These are phyloP conservation scores for Ovis aries DNA, from an alignment of 2,113 vertebrate species.

Conservation along the genomic window DNA sequence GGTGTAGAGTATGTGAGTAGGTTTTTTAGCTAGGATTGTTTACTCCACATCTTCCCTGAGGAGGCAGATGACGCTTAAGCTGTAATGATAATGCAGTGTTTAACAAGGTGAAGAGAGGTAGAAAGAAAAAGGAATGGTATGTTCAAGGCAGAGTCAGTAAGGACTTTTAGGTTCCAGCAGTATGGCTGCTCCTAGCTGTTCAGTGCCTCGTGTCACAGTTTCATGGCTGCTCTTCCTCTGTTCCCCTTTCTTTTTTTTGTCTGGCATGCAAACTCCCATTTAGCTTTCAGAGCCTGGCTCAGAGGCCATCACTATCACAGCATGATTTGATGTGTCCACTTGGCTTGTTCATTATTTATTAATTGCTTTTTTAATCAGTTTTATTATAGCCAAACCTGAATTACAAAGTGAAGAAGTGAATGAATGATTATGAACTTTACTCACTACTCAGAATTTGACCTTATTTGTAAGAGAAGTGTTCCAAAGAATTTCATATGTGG, in stretches of 20 bases:
- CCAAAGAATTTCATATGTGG: neutral
- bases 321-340: neutral
- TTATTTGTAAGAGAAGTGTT: neutral
- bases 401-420: conserved; percentile 13
- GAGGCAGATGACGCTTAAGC: neutral
- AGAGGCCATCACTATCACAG: neutral
- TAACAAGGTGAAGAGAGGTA: neutral
- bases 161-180: neutral
- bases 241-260: neutral
- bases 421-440: neutral
- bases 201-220: neutral
- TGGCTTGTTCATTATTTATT: neutral
- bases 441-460: neutral
- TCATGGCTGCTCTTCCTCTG: neutral
- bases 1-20: neutral
- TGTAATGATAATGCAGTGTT: neutral
- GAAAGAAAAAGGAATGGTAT: neutral
- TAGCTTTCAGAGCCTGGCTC: neutral
- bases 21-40: neutral
- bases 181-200: neutral
- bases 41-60: neutral
- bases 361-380: conserved; percentile 14
- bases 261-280: neutral
- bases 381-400: neutral
- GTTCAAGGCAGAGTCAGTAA: neutral